Evolutionary conservation across 30 jellyfish, hydroid and myxozoan genomes (phyloP).

Genomic region (Pseudorhiza aurosa): DNA sequence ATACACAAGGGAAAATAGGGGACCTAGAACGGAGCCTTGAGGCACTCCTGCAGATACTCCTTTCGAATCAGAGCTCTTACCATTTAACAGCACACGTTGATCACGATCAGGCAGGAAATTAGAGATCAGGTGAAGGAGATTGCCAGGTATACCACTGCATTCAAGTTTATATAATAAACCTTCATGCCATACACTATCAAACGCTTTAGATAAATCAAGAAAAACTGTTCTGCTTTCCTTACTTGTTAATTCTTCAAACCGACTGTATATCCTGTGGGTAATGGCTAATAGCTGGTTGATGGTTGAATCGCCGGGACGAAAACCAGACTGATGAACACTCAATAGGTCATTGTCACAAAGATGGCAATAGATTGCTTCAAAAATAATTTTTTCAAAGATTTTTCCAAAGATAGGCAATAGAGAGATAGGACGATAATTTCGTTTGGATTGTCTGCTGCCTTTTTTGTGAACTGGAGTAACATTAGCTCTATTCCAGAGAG

Average conservation of each 20-base stretch:
- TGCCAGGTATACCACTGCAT: conserved; percentile 36
- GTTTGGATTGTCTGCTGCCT: conserved; percentile 32
- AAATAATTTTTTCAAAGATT: neutral
- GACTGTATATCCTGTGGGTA: conserved; percentile 4
- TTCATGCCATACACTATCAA: conserved; percentile 36
- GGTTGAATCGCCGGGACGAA: too few relatives aligned
- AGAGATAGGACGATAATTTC: neutral
- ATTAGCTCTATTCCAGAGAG: conserved; percentile 55
- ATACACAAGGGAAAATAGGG: too few relatives aligned
- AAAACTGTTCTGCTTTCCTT: conserved; percentile 17
- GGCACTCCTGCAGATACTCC: conserved; percentile 13
- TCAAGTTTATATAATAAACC: conserved; percentile 28
- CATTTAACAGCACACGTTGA: conserved; percentile 3
- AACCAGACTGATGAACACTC: neutral
- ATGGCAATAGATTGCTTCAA: conserved; percentile 3
- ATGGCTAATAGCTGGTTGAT: conserved; percentile 3
- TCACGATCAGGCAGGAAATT: neutral
- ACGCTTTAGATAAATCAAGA: conserved; percentile 18
- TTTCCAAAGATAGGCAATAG: neutral
- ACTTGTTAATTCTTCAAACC: conserved; percentile 2
- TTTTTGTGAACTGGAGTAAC: conserved; percentile 60
- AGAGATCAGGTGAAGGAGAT: neutral
- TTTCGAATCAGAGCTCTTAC: neutral
- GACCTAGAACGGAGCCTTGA: too few relatives aligned
- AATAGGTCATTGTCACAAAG: neutral